phyloP scores from a whole-genome alignment of 1,140 invertebrate species.

The Eumeta japonica region DNA sequence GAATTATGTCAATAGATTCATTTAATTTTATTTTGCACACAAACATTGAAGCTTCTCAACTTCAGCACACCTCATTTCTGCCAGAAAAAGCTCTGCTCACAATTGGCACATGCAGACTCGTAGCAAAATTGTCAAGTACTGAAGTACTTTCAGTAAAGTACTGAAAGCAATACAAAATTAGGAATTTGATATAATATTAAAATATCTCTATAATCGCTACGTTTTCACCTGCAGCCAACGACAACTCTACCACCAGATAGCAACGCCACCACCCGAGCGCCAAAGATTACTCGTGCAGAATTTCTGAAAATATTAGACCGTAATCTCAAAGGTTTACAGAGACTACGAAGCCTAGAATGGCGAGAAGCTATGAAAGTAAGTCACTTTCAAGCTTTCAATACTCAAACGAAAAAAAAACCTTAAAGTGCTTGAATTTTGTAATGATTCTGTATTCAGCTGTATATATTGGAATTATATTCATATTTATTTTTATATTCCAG shows the following conservation, averaged over 20 bases:
- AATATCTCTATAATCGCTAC: no score
- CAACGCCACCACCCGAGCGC: constrained; percentile 35
- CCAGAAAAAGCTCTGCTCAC: no score
- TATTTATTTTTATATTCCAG: constrained; percentile 19
- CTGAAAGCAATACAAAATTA: no score
- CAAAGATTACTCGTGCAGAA: constrained; percentile 46
- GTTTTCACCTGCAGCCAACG: constrained; percentile 11
- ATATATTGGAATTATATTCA: constrained; percentile 3
- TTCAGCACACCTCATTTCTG: no score
- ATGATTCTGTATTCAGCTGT: constrained; percentile 2
- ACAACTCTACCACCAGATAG: constrained; percentile 14
- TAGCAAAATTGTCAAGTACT: no score
- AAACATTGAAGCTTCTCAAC: no score
- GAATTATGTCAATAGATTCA: no score
- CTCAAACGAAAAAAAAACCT: not conserved
- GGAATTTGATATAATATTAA: no score
- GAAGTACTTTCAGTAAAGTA: no score
- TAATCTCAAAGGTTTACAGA: constrained; percentile 47
- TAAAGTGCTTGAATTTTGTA: not conserved
- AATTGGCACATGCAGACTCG: no score
- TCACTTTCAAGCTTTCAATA: constrained; percentile 2
- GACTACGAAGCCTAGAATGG: constrained; percentile 48
- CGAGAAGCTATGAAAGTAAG: constrained; percentile 43
- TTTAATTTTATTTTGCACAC: no score
- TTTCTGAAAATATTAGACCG: constrained; percentile 48